Base-by-base conservation (phyloP, 2,797 vertebrate species). In the Danio tinwini region DNA sequence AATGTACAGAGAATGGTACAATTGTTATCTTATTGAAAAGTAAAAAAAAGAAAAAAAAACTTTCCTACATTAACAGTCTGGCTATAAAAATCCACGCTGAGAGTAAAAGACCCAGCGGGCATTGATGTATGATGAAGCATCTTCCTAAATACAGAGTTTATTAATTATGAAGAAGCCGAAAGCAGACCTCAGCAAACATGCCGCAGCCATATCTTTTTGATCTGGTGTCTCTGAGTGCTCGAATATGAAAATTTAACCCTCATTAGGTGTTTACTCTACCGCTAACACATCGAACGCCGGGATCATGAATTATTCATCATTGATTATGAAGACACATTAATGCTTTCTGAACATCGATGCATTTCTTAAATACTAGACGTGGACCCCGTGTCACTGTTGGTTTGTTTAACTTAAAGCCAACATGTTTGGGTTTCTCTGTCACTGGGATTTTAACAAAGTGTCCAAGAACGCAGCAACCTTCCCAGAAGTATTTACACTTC, bases 401-500 rank as follows among this genome's bases (percentile, higher is more conserved):
- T 50, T 6, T 58, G 53, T 16, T 40, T 55, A 73, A 62, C 39
- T 56, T 5, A 40, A 17, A 49, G 74, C 72, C 47, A 59, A 62
- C 45, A n/a, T 62, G 72, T 19, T 39, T 62, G 56, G 40, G 17
- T 13, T 21, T 70, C 29, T 39, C 21, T 53, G 39, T 64, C 6
- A 12, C 37, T 58, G 0, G 8, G 13, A 19, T 74, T 39, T 74
- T 39, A 63, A 10, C 17, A 14, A 50, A 47, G 17, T 63, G 5
- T 45, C 17, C n/a, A 69, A 68, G 52, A 61, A 61, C 11, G 13
- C 39, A 37, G 7, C 12, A 44, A 19, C 21, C 44, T 52, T 73
- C 19, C 45, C 49, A 59, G 11, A 55, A 69, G 55, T 53, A 80
- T 63, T 69, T 52, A 49, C 74, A 81, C 45, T 77, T 80, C 58